These are phyloP conservation scores for Melanostoma scalare DNA, from an alignment of 2,888 invertebrate genomes.

Conservation along the genomic window DNA sequence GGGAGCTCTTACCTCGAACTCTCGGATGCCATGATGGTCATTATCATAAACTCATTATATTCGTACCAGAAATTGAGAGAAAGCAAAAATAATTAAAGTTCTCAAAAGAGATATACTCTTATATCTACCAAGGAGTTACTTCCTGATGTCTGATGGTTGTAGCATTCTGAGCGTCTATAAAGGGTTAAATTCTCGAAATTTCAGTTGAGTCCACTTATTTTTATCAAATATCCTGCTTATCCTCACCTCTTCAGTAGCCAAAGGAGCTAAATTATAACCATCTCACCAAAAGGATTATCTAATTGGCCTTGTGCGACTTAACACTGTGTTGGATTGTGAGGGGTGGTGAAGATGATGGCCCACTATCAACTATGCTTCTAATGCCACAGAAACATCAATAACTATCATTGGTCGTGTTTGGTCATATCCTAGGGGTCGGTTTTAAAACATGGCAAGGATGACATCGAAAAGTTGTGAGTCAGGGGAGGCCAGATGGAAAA, in stretches of 20 bases:
- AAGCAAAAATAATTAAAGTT: conserved; percentile 19
- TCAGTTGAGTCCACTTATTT: conserved; percentile 57
- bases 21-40: conserved; percentile 46
- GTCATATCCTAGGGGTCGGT: conserved; percentile 49
- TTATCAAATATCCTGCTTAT: conserved; percentile 58
- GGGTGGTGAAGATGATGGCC: not conserved
- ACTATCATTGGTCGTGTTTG: conserved; percentile 49
- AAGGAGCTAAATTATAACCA: not conserved
- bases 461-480: conserved; percentile 37
- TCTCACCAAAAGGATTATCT: conserved; percentile 60
- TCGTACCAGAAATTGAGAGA: not conserved
- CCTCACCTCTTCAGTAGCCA: conserved; percentile 7
- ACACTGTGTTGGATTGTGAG: conserved; percentile 14
- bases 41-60: conserved; percentile 64
- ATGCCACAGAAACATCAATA: conserved; percentile 59
- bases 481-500: conserved; percentile 22
- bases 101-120: not conserved
- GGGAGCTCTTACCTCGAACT: conserved; percentile 35
- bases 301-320: conserved; percentile 56
- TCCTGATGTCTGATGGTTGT: conserved; percentile 1
- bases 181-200: conserved; percentile 41
- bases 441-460: conserved; percentile 10
- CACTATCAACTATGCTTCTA: conserved; percentile 23
- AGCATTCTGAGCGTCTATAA: conserved; percentile 32
- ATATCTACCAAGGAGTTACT: conserved; percentile 13